Conservation (phyloP, 2,113 vertebrate genomes). For the Formicarius rufipectus region DNA sequence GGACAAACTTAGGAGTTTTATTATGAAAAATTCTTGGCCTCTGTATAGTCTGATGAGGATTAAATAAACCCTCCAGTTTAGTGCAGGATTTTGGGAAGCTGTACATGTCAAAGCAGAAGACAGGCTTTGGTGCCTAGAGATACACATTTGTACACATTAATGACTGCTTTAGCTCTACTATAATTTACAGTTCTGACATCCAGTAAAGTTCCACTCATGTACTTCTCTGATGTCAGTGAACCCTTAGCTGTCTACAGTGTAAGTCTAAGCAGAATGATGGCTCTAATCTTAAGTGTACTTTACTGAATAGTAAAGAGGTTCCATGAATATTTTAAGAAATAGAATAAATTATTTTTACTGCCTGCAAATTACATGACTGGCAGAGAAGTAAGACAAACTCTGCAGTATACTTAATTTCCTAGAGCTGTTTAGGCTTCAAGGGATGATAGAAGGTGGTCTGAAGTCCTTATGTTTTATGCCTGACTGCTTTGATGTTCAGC, state of each 20-base stretch:
- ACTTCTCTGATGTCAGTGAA: not conserved
- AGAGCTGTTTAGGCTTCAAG: not conserved
- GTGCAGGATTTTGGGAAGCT: not conserved
- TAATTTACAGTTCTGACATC: not conserved
- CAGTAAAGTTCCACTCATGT: not conserved
- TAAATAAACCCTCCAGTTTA: not conserved
- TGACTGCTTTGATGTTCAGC: not conserved
- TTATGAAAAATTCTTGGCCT: not conserved
- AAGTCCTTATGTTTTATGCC: not conserved
- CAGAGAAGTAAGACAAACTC: not conserved
- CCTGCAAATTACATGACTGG: not conserved
- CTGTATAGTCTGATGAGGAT: not conserved
- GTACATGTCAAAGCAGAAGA: not conserved
- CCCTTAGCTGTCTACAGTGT: not conserved
- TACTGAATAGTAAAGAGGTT: not conserved
- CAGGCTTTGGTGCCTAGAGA: not conserved
- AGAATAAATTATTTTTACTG: not conserved
- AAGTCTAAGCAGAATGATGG: not conserved
- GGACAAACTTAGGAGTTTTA: not conserved
- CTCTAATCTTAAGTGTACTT: not conserved
- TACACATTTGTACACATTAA: not conserved
- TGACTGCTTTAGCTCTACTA: not conserved
- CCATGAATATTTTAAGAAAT: not conserved
- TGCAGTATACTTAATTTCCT: not conserved
- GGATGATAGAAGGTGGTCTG: not conserved